Percentiles rank a stretch among this genome's conserved stretches.
phyloP scores from a whole-genome alignment of 1,140 invertebrate species.

The Zaprionus tsacasi region DNA sequence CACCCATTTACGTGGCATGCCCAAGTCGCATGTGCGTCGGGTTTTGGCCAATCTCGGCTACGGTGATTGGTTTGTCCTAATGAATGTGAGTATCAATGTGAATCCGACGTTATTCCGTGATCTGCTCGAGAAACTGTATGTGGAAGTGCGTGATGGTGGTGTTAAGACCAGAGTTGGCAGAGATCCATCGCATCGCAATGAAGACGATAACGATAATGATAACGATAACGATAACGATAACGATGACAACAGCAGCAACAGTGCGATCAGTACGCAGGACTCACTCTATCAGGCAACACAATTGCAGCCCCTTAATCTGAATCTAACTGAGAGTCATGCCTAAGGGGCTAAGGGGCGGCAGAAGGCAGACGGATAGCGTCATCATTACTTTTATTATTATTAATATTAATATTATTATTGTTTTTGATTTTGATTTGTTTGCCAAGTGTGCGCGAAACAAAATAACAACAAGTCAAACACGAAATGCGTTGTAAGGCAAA shows the following conservation, averaged over 20 bases:
- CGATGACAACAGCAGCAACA: background rate
- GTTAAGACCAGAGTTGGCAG: background rate
- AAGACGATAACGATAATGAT: background rate
- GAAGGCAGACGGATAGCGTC: background rate
- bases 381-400: slow-evolving; percentile 27
- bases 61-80: slow-evolving; percentile 89
- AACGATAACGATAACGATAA: background rate
- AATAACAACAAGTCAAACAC: slow-evolving; percentile 46
- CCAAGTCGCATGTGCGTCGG: slow-evolving; percentile 54
- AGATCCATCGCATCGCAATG: background rate
- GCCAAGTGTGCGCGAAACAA: no score
- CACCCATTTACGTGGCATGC: slow-evolving; percentile 84
- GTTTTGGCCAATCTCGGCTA: slow-evolving; percentile 77
- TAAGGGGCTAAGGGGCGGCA: slow-evolving; percentile 1
- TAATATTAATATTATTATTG: slow-evolving; percentile 34
- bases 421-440: slow-evolving; percentile 30
- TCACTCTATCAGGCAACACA: background rate
- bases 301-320: slow-evolving; percentile 7
- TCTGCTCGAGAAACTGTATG: slow-evolving; percentile 76
- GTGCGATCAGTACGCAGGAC: background rate
- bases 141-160: background rate
- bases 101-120: slow-evolving; percentile 87
- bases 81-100: slow-evolving; percentile 88
- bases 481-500: slow-evolving; percentile 65
- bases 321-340: slow-evolving; percentile 56